phyloP scores from a whole-genome alignment of 2,888 invertebrate species.

The Resseliella maxima region DNA sequence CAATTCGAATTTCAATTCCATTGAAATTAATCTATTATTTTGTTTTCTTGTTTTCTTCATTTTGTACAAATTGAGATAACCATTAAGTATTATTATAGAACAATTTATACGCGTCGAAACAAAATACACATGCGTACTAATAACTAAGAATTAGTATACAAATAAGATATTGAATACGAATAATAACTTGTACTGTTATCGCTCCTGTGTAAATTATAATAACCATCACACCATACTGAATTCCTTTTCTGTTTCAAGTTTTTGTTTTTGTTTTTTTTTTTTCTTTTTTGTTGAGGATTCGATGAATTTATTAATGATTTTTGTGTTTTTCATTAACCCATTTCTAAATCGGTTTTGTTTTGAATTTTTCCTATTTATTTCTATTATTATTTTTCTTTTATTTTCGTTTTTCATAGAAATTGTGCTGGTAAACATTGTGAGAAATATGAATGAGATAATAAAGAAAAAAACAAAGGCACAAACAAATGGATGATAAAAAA shows the following conservation, averaged over 20 bases:
- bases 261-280: no score
- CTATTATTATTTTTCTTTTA: background rate
- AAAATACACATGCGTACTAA: background rate
- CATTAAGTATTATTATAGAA: slow-evolving; percentile 28
- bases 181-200: slow-evolving; percentile 22
- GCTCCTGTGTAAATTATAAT: background rate
- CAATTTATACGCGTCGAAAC: slow-evolving; percentile 12
- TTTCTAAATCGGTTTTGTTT: background rate
- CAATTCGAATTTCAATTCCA: background rate
- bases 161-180: slow-evolving; percentile 25
- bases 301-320: no score
- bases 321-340: background rate
- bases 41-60: background rate
- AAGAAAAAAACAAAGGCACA: background rate
- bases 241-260: background rate
- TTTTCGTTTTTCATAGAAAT: background rate
- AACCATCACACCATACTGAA: background rate
- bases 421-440: background rate
- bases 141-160: background rate
- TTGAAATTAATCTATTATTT: background rate
- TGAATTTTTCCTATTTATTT: background rate
- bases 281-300: no score
- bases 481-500: background rate
- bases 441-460: background rate
- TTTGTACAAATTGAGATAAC: slow-evolving; percentile 15